Base-by-base conservation (phyloP, 1,140 invertebrate genomes). In the Nilaparvata lugens region DNA sequence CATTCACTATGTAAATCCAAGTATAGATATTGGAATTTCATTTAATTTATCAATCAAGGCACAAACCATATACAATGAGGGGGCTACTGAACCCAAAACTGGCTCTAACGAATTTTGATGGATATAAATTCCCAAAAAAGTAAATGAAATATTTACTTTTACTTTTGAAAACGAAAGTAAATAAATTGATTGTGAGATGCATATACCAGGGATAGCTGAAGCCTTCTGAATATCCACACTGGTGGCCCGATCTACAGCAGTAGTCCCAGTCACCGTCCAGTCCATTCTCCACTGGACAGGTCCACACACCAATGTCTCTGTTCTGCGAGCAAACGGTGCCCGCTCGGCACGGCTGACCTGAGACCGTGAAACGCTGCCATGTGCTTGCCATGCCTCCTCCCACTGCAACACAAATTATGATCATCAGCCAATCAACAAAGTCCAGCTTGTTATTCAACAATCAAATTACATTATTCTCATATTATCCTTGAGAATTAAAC, bases 161-260 rank as follows among this genome's bases (percentile, higher is more conserved):
- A n/a, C n/a, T n/a, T n/a, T n/a, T n/a, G n/a, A n/a, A n/a, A n/a
- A n/a, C n/a, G n/a, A n/a, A n/a, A n/a, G n/a, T n/a, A n/a, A n/a
- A n/a, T n/a, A n/a, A n/a, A n/a, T n/a, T 35, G 31, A 35, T 35
- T 35, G 9, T 35, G 31, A 35, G 9, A 35, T 35, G 3, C 13
- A 9, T 11, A 4, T 35, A 87, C 87, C 87, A 90, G 55, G 85
- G 85, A 71, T 89, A 88, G 60, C 78, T 76, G 66, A 83, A 87
- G 57, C 87, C 88, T 68, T 84, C 80, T 24, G 87, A 88, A 68
- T 84, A 88, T n/a, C 88, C 88, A 69, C 88, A 91, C 18, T 83
- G 81, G 70, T 89, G 86, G 53, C 80, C 81, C n/a, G 86, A 84
- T 54, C 84, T 78, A 67, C 88, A 91, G 65, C 88, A 91, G 66